Percentiles rank a stretch among this genome's conserved stretches.
Evolutionary conservation across 1,140 invertebrate species (phyloP).

Genomic region (Aphaenogaster floridana): DNA sequence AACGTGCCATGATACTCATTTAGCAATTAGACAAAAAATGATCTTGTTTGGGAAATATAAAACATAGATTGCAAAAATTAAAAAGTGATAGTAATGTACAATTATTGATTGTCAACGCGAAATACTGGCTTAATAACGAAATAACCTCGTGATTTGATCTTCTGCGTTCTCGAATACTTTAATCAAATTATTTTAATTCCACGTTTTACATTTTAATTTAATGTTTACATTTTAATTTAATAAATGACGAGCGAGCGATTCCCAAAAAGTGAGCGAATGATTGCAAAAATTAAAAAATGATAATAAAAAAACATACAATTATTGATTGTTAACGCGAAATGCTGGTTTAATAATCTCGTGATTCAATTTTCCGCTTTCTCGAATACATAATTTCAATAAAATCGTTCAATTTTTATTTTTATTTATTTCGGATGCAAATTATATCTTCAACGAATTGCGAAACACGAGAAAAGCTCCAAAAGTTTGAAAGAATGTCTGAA

Average conservation of each 20-base stretch:
- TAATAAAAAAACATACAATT: background rate
- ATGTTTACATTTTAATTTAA: background rate
- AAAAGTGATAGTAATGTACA: background rate
- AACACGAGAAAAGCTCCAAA: background rate
- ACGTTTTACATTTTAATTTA: background rate
- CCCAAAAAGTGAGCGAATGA: background rate
- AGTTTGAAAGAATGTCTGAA: background rate
- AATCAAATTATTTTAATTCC: background rate
- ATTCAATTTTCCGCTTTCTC: background rate
- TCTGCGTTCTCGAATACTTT: background rate
- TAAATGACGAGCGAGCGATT: constrained; percentile 21
- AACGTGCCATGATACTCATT: background rate
- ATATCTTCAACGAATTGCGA: background rate
- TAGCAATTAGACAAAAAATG: constrained; percentile 11
- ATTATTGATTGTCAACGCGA: background rate
- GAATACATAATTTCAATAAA: background rate
- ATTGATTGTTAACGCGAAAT: background rate
- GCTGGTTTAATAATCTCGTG: background rate
- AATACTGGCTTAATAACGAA: background rate
- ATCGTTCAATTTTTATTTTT: background rate
- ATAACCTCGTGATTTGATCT: background rate
- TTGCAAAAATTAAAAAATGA: background rate
- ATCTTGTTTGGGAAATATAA: background rate
- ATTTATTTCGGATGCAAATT: background rate
- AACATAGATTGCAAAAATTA: background rate